Percentiles rank a stretch among this genome's conserved stretches.
Evolutionary conservation across 2,113 vertebrate genomes (phyloP).

Genomic region (Dasyprocta punctata): DNA sequence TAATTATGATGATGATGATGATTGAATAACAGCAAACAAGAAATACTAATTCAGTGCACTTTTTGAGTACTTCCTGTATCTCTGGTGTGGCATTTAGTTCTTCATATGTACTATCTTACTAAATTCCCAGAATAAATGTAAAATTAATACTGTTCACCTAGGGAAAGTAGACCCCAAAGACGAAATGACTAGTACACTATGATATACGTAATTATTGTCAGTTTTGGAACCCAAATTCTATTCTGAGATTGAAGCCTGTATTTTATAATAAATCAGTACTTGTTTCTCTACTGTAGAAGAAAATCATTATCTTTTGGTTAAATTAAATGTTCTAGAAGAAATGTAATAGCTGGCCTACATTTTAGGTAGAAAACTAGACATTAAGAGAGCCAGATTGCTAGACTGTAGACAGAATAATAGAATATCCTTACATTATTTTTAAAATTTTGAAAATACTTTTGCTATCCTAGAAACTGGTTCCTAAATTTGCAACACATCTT

Average conservation of each 20-base stretch:
- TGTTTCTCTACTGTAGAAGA: background rate
- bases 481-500: background rate
- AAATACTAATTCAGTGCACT: background rate
- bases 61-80: background rate
- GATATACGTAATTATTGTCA: background rate
- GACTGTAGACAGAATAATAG: background rate
- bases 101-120: background rate
- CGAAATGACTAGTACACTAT: background rate
- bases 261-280: background rate
- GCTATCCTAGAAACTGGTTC: background rate
- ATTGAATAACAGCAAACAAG: background rate
- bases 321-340: background rate
- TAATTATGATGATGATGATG: background rate
- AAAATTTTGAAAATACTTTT: conserved; percentile 7
- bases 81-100: background rate
- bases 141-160: background rate
- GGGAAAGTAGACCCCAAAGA: background rate
- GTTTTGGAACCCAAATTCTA: background rate
- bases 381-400: background rate
- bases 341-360: background rate
- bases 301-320: background rate
- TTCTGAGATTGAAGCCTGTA: background rate
- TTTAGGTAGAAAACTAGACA: background rate
- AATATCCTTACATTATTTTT: background rate
- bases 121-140: background rate